Base-by-base conservation (phyloP, 1,140 invertebrate genomes). In the Drosophila elegans region DNA sequence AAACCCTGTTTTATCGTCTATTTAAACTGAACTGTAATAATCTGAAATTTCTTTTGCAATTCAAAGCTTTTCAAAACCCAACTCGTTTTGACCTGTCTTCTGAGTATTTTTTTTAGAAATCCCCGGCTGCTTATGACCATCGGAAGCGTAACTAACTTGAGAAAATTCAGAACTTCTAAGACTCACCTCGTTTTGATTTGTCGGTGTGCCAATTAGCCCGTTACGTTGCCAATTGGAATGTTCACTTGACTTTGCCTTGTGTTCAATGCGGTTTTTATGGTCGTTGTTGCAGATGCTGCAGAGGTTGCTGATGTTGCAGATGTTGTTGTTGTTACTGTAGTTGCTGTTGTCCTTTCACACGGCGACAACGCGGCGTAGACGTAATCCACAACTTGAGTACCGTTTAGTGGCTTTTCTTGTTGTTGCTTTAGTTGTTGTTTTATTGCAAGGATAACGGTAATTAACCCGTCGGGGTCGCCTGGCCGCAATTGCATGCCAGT, bases 371-470 rank as follows among this genome's bases (percentile, higher is more conserved):
- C 38, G 38, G 51, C 41, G 63, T 27, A 59, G 64, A 52, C 67
- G 67, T 85, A 86, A 80, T 80, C 82, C 78, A 67, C 60, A 85
- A 71, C 64, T 64, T 72, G 72, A 53, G 67, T 59, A 79, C 71
- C 62, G 75, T 75, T 83, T 68, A 66, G 63, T 74, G 66, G 68
- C 27, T 45, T 45, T n/a, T 49, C 49, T 38, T 52, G 57, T 41
- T 53, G 74, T 7, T 32, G 27, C n/a, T 48, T 64, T 16, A 46
- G 48, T 41, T 63, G 68, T 39, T 72, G 69, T 29, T 21, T 21
- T 21, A 44, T 54, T 68, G 66, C 82, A 88, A 86, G 82, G 82
- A 86, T 86, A 86, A 86, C 82, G 82, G 82, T 86, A 86, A 86
- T 86, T 86, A 86, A 88, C 74, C 68, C 68, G 68, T 72, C 67